Conservation (phyloP, 2,888 invertebrate species). For the Melieria crassipennis region DNA sequence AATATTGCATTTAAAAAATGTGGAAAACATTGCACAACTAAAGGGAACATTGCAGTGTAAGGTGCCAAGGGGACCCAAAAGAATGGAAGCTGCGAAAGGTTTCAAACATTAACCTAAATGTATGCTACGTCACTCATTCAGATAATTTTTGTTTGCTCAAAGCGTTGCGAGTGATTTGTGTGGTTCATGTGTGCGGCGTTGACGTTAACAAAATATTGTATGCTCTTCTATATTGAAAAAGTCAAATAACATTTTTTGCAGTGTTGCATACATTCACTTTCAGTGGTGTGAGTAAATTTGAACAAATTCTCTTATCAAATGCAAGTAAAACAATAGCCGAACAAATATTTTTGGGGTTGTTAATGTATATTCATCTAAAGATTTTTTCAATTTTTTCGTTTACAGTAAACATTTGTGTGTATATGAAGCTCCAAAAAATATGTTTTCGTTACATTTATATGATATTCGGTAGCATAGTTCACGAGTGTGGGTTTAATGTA, state of each 20-base stretch:
- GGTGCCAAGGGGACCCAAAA: not conserved
- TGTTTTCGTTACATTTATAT: constrained; percentile 49
- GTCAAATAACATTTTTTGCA: constrained; percentile 9
- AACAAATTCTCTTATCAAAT: constrained; percentile 6
- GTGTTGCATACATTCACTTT: constrained; percentile 17
- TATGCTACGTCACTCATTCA: too few relatives aligned
- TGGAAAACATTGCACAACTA: constrained; percentile 26
- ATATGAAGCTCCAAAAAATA: constrained; percentile 50
- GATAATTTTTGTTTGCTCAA: too few relatives aligned
- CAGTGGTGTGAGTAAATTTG: constrained; percentile 7
- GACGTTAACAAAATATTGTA: not conserved
- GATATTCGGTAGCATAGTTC: constrained; percentile 44
- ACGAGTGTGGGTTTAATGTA: not conserved
- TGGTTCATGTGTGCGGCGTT: too few relatives aligned
- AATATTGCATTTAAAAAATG: constrained; percentile 18
- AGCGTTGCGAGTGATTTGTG: too few relatives aligned
- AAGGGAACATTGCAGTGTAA: constrained; percentile 17
- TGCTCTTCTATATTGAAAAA: not conserved
- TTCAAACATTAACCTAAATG: too few relatives aligned
- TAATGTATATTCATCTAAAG: constrained; percentile 24
- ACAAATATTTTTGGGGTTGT: not conserved
- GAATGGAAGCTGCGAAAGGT: too few relatives aligned
- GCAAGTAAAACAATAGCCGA: not conserved
- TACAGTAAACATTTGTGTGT: constrained; percentile 8
- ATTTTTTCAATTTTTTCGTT: not conserved